Conservation (phyloP, 2,113 vertebrate species). For the Dissostichus mawsoni region DNA sequence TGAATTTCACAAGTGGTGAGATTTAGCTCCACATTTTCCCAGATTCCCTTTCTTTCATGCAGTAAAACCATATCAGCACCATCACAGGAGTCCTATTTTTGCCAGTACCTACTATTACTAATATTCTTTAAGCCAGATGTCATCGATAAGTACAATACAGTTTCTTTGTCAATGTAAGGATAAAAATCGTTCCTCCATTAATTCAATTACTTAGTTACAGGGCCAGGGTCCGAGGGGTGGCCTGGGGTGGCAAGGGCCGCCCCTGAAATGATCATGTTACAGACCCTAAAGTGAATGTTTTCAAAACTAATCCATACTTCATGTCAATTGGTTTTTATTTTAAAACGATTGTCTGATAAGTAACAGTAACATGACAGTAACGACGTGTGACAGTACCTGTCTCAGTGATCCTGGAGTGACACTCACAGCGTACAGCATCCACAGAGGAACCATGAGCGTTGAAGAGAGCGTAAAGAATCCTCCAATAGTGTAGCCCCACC, state of each 20-base stretch:
- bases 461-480: conserved; percentile 84
- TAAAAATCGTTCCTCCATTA: neutral
- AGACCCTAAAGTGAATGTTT: neutral
- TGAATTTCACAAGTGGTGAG: neutral
- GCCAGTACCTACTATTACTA: neutral
- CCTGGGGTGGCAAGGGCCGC: no score
- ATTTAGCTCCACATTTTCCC: neutral
- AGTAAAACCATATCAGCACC: neutral
- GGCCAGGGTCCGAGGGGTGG: no score
- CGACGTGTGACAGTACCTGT: conserved; percentile 71
- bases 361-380: neutral
- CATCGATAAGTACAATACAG: neutral
- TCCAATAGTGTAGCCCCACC: conserved; percentile 85
- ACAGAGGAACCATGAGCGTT: conserved; percentile 81
- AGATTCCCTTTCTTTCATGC: neutral
- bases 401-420: conserved; percentile 78
- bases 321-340: neutral
- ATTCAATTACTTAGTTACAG: no score
- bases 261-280: neutral
- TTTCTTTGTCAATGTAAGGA: neutral
- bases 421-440: conserved; percentile 78
- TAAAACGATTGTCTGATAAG: neutral
- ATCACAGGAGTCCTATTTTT: neutral
- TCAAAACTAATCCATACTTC: neutral
- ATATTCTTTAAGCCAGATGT: neutral